phyloP scores from a whole-genome alignment of 1,140 invertebrate species.

The Anthonomus grandis region DNA sequence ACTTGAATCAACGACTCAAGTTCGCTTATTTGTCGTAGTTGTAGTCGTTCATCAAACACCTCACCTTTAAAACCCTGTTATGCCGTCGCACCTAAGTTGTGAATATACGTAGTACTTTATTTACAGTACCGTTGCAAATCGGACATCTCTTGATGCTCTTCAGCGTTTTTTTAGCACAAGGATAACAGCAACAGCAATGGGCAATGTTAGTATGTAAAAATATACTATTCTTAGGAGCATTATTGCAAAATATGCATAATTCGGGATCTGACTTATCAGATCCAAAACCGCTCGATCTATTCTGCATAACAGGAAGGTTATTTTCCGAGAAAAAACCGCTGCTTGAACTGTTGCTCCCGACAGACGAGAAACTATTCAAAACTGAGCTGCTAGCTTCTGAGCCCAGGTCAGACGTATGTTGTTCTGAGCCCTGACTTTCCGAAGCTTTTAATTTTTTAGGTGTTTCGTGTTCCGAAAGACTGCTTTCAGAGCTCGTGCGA shows the following conservation, averaged over 20 bases:
- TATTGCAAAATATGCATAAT: constrained; percentile 59
- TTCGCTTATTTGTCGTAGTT: neutral
- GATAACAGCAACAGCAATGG: constrained; percentile 67
- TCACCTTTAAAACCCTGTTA: neutral
- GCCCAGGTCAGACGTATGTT: constrained; percentile 34
- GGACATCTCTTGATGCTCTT: constrained; percentile 60
- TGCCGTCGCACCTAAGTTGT: constrained; percentile 17
- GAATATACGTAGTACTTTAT: constrained; percentile 59
- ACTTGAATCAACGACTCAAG: neutral
- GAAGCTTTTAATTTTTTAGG: too few relatives aligned
- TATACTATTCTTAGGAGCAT: constrained; percentile 59
- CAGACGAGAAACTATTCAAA: neutral
- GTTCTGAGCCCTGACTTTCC: too few relatives aligned
- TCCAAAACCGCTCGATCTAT: constrained; percentile 10
- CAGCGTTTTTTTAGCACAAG: constrained; percentile 63
- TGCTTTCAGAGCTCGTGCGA: constrained; percentile 27
- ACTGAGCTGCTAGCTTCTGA: constrained; percentile 21
- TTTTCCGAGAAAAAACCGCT: constrained; percentile 2
- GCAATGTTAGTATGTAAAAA: constrained; percentile 62
- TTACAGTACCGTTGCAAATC: constrained; percentile 63
- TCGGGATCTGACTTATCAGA: constrained; percentile 36
- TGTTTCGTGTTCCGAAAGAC: neutral
- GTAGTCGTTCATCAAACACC: neutral
- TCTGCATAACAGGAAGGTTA: neutral
- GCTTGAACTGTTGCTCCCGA: neutral